Evolutionary conservation across 2,797 vertebrate species (phyloP).

Genomic region (Acrossocheilus fasciatus): DNA sequence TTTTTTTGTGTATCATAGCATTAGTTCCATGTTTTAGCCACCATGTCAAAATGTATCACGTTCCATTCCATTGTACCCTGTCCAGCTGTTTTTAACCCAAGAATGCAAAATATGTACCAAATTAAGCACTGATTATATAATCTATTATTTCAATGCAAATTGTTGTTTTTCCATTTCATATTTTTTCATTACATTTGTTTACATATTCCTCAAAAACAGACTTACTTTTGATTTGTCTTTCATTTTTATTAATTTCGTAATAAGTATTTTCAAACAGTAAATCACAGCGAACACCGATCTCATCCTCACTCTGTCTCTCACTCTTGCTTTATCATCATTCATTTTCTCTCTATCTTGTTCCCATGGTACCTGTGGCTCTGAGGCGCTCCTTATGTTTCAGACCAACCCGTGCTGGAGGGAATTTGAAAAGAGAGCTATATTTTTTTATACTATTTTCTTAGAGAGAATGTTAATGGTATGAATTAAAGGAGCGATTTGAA

Average conservation of each 20-base stretch:
- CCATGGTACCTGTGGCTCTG: slow-evolving; percentile 67
- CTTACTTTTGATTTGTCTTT: neutral
- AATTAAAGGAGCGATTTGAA: neutral
- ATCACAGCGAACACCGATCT: neutral
- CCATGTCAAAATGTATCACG: neutral
- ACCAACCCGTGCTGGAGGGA: neutral
- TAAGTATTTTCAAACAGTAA: neutral
- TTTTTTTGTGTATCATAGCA: neutral
- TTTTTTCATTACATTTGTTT: neutral
- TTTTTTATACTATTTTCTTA: neutral
- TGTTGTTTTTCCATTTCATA: neutral
- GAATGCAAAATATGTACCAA: neutral
- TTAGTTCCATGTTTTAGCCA: neutral
- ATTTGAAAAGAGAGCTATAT: too few species aligned
- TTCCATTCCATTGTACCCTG: neutral
- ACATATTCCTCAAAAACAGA: neutral
- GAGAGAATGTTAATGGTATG: neutral
- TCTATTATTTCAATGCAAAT: neutral
- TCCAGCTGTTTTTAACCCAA: neutral
- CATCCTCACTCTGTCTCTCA: neutral
- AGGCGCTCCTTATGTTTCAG: slow-evolving; percentile 46
- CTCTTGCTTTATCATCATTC: slow-evolving; percentile 17
- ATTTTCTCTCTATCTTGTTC: slow-evolving; percentile 57
- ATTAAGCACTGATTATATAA: neutral
- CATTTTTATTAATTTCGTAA: neutral